Conservation (phyloP, 1,140 invertebrate genomes). For the Neodiprion lecontei region DNA sequence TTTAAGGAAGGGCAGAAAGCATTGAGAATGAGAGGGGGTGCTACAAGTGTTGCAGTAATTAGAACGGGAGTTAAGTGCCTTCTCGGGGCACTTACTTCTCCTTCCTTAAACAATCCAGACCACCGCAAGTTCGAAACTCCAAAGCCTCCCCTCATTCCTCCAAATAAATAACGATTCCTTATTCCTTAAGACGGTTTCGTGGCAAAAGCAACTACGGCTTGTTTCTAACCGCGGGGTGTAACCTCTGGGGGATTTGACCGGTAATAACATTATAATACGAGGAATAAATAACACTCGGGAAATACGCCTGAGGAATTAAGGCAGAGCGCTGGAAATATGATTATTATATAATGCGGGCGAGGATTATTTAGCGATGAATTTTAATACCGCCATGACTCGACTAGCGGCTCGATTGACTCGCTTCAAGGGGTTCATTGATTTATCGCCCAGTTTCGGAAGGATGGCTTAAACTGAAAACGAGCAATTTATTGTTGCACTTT, state of each 20-base stretch:
- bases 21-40: not conserved
- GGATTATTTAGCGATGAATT: too few relatives aligned
- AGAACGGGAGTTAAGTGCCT: constrained; percentile 1
- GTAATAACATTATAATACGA: not conserved
- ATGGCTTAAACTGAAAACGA: too few relatives aligned
- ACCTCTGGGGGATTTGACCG: not conserved
- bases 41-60: not conserved
- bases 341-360: too few relatives aligned
- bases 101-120: not conserved
- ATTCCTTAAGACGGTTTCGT: not conserved
- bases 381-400: too few relatives aligned
- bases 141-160: not conserved
- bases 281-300: not conserved
- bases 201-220: not conserved
- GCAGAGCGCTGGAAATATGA: too few relatives aligned
- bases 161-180: not conserved
- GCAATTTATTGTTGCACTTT: too few relatives aligned
- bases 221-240: not conserved
- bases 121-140: too few relatives aligned
- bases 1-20: too few relatives aligned
- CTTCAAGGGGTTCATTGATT: too few relatives aligned
- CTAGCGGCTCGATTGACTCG: too few relatives aligned
- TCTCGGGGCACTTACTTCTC: not conserved
- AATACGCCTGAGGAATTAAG: too few relatives aligned
- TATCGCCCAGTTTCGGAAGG: too few relatives aligned